Percentiles rank a stretch among this genome's conserved stretches.
Evolutionary conservation across 2,888 invertebrate species (phyloP).

Genomic region (Heteropelma amictum): DNA sequence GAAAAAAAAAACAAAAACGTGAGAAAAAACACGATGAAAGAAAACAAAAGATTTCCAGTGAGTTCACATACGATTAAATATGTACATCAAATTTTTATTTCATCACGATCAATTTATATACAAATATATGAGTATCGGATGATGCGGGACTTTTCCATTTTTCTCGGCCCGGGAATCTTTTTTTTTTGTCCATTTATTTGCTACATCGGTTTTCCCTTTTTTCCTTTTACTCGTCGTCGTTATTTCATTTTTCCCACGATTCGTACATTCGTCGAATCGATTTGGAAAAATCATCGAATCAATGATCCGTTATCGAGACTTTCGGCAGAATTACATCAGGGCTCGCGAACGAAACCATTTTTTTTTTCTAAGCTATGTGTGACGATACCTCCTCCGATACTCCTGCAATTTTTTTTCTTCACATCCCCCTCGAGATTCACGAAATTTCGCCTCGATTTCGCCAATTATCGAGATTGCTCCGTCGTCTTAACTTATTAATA

Average conservation of each 20-base stretch:
- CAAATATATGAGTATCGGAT: conserved; percentile 72
- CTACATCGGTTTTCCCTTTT: neutral
- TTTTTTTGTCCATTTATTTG: conserved; percentile 9
- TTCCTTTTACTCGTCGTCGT: neutral
- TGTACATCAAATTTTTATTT: conserved; percentile 77
- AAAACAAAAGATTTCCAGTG: conserved; percentile 18
- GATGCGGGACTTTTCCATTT: conserved; percentile 34
- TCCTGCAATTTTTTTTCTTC: neutral
- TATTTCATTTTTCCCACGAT: neutral
- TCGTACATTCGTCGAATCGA: neutral
- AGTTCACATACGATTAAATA: conserved; percentile 65
- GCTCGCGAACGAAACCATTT: conserved; percentile 30
- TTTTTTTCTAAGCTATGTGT: conserved; percentile 47
- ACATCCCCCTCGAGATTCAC: neutral
- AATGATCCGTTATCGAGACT: conserved; percentile 16
- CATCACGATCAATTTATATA: conserved; percentile 76
- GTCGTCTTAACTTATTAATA: conserved; percentile 73
- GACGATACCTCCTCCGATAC: too few species aligned
- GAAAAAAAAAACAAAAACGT: neutral
- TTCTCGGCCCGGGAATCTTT: conserved; percentile 13
- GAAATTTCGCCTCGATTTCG: conserved; percentile 41
- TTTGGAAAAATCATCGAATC: conserved; percentile 2
- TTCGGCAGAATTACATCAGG: conserved; percentile 30
- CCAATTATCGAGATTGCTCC: conserved; percentile 35
- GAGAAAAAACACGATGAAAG: neutral